Evolutionary conservation across 2,888 invertebrate genomes (phyloP).

Genomic region (Drosophila tripunctata): DNA sequence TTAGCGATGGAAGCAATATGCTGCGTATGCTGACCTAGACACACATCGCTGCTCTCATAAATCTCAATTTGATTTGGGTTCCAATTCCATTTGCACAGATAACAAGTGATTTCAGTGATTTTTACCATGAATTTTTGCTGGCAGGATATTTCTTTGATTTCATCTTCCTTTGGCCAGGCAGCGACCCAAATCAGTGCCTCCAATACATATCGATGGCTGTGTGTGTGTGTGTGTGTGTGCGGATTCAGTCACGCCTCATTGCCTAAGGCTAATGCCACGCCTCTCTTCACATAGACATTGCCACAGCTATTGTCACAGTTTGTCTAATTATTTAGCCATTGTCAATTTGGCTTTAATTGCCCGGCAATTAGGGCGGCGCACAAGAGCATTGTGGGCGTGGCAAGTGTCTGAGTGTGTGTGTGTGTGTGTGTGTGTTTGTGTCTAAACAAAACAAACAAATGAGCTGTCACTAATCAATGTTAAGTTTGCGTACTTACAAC

Average conservation of each 20-base stretch:
- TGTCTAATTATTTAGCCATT: conserved; percentile 72
- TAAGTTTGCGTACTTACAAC: conserved; percentile 5
- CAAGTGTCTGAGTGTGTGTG: too few relatives aligned
- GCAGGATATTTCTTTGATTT: conserved; percentile 71
- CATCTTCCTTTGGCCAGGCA: conserved; percentile 23
- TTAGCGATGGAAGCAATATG: conserved; percentile 4
- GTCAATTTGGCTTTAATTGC: conserved; percentile 75
- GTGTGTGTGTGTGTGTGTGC: conserved; percentile 9
- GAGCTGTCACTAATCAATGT: conserved; percentile 45
- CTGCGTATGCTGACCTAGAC: conserved; percentile 61
- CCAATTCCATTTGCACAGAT: conserved; percentile 30
- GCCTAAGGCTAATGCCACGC: conserved; percentile 12
- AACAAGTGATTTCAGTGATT: conserved; percentile 27
- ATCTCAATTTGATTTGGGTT: conserved; percentile 80
- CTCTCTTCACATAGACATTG: not conserved
- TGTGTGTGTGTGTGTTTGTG: too few relatives aligned
- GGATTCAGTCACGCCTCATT: conserved; percentile 57
- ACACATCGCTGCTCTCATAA: conserved; percentile 76
- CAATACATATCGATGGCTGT: conserved; percentile 7
- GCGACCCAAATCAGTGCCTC: conserved; percentile 53
- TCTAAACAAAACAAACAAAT: conserved; percentile 41
- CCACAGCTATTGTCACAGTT: conserved; percentile 29
- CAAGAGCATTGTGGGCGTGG: conserved; percentile 26
- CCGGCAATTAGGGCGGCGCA: conserved; percentile 57
- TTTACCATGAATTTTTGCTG: conserved; percentile 35